Base-by-base conservation (phyloP, 2,113 vertebrate genomes). In the Pituophis catenifer region DNA sequence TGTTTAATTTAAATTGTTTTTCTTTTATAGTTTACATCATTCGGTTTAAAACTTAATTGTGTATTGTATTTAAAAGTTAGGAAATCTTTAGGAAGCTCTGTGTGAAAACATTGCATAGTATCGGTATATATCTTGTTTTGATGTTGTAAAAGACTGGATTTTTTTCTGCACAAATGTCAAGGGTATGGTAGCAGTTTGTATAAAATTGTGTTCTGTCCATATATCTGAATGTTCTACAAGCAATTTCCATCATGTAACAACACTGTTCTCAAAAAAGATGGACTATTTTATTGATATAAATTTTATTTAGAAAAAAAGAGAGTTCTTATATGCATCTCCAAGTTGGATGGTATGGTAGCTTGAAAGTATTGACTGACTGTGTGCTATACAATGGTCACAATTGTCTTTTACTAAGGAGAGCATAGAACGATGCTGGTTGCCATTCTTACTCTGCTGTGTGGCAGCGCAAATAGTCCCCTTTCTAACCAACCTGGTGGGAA, bases 401-500 rank as follows among this genome's bases (percentile, higher is more conserved):
- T 97, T 98, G 97, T 97, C 97, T 97, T 97, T 97, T 96, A 96
- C 89, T 95, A 96, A 95, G 96, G 97, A 96, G 97, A 97, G 96
- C 97, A 95, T 93, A 52, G 87, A 98, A 95, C 97, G 97, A 97
- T 89, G 92, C 97, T 96, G 96, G 97, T 98, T 97, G 97, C 98
- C 98, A 98, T 98, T 98, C 97, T 97, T 94, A 96, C 97, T 98
- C 97, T 96, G 97, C 97, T 98, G 97, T 97, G 97, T 98, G 97
- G 97, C 98, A 97, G 97, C 93, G 93, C 97, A 98, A 98, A 98
- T 98, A 98, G 97, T 98, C 98, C 97, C 98, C 97, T 98, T 98
- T 98, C 98, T 98, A 98, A 98, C 97, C 97, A 98, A 98, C 98
- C 97, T 98, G 98, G 98, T 98, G 98, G 97, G 98, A 98, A 98